Evolutionary conservation across 2,113 vertebrate species (phyloP).

Genomic region (Suncus etruscus): DNA sequence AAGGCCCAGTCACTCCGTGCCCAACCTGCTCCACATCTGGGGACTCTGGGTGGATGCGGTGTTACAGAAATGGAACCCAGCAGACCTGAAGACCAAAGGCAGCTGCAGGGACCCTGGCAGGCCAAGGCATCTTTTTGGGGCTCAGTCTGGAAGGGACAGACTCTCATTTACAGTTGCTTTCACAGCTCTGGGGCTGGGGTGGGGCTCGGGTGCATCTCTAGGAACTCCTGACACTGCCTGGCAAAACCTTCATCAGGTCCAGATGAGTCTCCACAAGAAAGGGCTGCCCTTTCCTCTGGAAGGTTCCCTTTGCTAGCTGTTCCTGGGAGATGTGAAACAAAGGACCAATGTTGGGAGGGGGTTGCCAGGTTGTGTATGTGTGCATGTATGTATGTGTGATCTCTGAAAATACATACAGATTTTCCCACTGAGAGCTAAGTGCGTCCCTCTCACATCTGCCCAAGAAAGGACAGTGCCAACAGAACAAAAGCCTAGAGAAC

Average conservation of each 20-base stretch:
- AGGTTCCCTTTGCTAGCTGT: neutral
- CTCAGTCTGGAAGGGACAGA: neutral
- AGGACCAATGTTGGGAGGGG: neutral
- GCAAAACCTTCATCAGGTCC: neutral
- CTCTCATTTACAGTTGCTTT: slow-evolving; percentile 26
- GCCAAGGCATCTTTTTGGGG: neutral
- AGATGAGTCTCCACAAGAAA: neutral
- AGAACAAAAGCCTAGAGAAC: neutral
- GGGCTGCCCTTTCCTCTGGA: too few species aligned
- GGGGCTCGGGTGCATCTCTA: neutral
- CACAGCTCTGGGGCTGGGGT: neutral
- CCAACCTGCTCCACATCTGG: neutral
- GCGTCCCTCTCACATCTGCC: neutral
- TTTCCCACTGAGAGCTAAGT: neutral
- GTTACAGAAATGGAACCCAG: neutral
- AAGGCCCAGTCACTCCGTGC: neutral
- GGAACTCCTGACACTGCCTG: neutral
- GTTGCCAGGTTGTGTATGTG: too few species aligned
- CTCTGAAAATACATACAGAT: slow-evolving; percentile 5
- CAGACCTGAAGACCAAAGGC: neutral
- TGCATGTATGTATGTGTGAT: neutral
- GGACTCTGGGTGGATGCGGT: neutral
- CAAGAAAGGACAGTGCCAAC: slow-evolving; percentile 1
- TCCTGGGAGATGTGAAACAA: neutral
- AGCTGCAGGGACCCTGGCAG: neutral